Conservation (phyloP, 1,140 invertebrate species). For the Drosophila jambulina region DNA sequence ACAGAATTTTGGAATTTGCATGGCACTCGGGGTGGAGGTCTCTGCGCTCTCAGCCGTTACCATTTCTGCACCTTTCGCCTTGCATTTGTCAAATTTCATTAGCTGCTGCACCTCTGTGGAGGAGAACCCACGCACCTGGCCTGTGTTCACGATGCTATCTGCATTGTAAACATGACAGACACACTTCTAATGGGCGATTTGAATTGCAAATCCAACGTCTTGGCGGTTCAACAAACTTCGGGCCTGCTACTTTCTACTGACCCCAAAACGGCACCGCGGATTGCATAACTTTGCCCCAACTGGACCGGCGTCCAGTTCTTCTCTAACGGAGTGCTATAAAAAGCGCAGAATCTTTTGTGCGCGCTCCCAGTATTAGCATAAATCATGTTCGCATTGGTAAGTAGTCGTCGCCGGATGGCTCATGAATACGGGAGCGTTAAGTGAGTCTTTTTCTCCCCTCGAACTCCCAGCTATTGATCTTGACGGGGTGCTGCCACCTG, state of each 20-base stretch:
- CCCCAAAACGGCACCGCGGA: conserved; percentile 33
- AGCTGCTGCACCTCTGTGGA: conserved; percentile 49
- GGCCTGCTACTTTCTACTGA: conserved; percentile 70
- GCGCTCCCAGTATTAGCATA: conserved; percentile 71
- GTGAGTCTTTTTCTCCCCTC: neutral
- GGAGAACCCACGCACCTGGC: conserved; percentile 38
- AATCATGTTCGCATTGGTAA: conserved; percentile 81
- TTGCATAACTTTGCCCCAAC: conserved; percentile 46
- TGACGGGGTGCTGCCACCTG: conserved; percentile 32
- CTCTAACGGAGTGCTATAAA: conserved; percentile 57
- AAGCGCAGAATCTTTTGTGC: conserved; percentile 65
- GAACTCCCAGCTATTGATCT: conserved; percentile 25
- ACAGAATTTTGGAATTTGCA: conserved; percentile 67
- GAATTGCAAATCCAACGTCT: conserved; percentile 63
- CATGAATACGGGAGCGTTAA: conserved; percentile 33
- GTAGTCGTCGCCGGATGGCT: conserved; percentile 20
- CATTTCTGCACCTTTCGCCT: conserved; percentile 72
- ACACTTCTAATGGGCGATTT: conserved; percentile 50
- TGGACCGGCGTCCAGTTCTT: conserved; percentile 7
- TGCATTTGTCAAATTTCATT: conserved; percentile 79
- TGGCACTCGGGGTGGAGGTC: conserved; percentile 62
- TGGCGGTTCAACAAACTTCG: conserved; percentile 63
- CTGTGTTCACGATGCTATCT: conserved; percentile 29
- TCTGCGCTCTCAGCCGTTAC: conserved; percentile 66
- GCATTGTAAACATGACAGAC: conserved; percentile 50